These are phyloP conservation scores for Aspidiotus rigidus DNA, from an alignment of 2,888 invertebrate species.

Conservation along the genomic window DNA sequence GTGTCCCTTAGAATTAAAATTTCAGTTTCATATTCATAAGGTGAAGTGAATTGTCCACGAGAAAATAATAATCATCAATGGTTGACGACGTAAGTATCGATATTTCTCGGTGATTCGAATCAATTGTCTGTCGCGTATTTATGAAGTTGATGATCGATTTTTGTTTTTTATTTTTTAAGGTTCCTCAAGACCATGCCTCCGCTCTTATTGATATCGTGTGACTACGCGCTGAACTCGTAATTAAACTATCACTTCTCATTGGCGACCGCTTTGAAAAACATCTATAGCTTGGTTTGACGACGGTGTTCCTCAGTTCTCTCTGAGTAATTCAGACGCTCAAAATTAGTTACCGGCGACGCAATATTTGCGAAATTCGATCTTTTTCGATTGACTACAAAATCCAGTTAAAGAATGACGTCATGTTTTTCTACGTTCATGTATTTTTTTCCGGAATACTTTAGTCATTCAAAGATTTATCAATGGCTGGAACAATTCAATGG, in stretches of 20 bases:
- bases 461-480: slow-evolving; percentile 8
- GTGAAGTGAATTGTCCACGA: no score
- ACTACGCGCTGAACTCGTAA: not conserved
- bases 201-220: not conserved
- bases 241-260: not conserved
- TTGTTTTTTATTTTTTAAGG: not conserved
- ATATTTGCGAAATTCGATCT: not conserved
- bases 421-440: not conserved
- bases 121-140: not conserved
- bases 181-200: not conserved
- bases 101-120: slow-evolving; percentile 1
- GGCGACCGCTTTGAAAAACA: not conserved
- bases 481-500: slow-evolving; percentile 11
- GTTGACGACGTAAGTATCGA: not conserved
- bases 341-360: no score
- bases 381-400: slow-evolving; percentile 1
- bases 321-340: slow-evolving; percentile 1
- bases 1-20: no score
- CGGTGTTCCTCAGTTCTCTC: slow-evolving; percentile 1
- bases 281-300: not conserved
- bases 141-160: not conserved
- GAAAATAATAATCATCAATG: no score
- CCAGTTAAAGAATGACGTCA: not conserved
- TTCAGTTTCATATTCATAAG: no score
- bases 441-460: not conserved